These are phyloP conservation scores for Cyanocitta stelleri DNA, from an alignment of 2,113 vertebrate genomes.

Conservation along the genomic window DNA sequence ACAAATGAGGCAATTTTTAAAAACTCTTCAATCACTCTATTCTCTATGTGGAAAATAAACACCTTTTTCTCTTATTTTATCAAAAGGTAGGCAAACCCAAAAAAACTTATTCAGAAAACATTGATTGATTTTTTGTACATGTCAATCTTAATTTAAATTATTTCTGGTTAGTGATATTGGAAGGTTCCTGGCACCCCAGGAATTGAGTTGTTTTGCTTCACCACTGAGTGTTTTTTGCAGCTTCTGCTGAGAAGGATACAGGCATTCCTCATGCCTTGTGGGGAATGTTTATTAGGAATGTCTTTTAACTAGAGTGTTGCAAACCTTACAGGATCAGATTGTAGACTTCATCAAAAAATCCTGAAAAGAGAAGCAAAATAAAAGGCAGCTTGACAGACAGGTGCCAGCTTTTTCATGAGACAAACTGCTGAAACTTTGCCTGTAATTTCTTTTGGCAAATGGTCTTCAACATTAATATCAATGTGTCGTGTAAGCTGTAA, in stretches of 20 bases:
- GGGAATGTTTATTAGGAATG: background rate
- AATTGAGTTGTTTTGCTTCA: background rate
- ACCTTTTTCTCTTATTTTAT: background rate
- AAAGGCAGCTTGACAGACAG: constrained; percentile 28
- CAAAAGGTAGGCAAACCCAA: background rate
- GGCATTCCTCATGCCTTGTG: background rate
- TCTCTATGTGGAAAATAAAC: background rate
- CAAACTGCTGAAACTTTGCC: constrained; percentile 34
- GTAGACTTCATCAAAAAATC: background rate
- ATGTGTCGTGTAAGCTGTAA: constrained; percentile 46
- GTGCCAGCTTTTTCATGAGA: constrained; percentile 6
- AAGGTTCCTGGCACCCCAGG: background rate
- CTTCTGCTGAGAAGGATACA: background rate
- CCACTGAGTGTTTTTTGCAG: background rate
- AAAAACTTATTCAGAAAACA: background rate
- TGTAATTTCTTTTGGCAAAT: constrained; percentile 53
- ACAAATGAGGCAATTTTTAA: background rate
- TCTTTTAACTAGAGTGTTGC: background rate
- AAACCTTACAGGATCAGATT: background rate
- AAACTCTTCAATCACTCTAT: background rate
- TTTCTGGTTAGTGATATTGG: background rate
- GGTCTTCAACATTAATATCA: constrained; percentile 4
- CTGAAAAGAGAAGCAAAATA: constrained; percentile 6
- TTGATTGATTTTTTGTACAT: background rate
- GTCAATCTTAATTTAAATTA: background rate